phyloP scores from a whole-genome alignment of 2,113 vertebrate species.

The Hipposideros armiger region DNA sequence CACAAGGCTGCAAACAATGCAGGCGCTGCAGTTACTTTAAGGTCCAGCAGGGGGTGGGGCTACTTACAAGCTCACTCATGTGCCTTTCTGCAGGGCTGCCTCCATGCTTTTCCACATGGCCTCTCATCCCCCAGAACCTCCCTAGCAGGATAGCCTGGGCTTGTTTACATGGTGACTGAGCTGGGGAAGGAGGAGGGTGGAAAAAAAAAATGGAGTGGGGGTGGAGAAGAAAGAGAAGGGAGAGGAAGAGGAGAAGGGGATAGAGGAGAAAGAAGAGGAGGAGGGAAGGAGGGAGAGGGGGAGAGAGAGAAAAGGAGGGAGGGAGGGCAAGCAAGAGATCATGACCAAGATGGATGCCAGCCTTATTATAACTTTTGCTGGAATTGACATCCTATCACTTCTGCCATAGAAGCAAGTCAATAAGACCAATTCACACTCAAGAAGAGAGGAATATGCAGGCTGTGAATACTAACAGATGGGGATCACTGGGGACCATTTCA shows the following conservation, averaged over 20 bases:
- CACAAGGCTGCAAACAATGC: neutral
- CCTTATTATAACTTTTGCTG: neutral
- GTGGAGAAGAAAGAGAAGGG: too few species aligned
- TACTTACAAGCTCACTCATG: neutral
- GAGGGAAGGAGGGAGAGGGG: rapidly evolving
- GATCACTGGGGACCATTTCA: neutral
- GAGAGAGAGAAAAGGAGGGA: too few species aligned
- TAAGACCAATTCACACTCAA: neutral
- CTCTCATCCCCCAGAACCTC: neutral
- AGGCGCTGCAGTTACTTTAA: neutral
- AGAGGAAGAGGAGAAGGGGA: neutral
- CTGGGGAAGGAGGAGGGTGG: neutral
- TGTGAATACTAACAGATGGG: neutral
- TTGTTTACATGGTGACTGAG: neutral
- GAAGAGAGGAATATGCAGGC: neutral
- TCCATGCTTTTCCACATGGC: neutral
- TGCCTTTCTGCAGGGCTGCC: neutral
- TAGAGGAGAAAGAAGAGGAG: neutral
- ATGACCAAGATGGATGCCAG: neutral
- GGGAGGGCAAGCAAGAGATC: neutral
- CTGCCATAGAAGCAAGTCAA: neutral
- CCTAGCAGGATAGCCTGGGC: neutral
- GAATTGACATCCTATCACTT: neutral
- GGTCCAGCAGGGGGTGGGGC: rapidly evolving
- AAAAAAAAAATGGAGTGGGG: rapidly evolving